Percentiles rank a stretch among this genome's conserved stretches.
phyloP scores from a whole-genome alignment of 2,888 invertebrate species.

The Aleiodes leptofemur region DNA sequence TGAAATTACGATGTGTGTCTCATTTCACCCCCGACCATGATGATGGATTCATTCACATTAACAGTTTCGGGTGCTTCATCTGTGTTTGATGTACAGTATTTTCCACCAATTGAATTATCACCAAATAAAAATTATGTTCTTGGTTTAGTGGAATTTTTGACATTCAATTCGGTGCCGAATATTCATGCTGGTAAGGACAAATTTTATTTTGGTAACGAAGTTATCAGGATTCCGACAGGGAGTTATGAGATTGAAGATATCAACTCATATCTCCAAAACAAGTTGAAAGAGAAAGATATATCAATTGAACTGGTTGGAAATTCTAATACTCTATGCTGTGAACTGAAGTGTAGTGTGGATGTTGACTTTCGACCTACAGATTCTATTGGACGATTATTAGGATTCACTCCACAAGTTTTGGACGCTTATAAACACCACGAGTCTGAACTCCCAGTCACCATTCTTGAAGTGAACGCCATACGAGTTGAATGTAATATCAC shows the following conservation, averaged over 20 bases:
- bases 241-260: slow-evolving; percentile 65
- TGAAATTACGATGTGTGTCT: neutral
- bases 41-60: slow-evolving; percentile 57
- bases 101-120: slow-evolving; percentile 58
- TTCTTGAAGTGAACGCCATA: slow-evolving; percentile 53
- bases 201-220: slow-evolving; percentile 42
- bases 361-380: no score
- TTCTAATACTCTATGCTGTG: neutral
- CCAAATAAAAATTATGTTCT: slow-evolving; percentile 57
- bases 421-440: slow-evolving; percentile 38
- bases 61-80: slow-evolving; percentile 58
- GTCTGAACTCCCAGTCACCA: slow-evolving; percentile 53
- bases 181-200: slow-evolving; percentile 56
- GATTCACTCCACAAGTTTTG: slow-evolving; percentile 2
- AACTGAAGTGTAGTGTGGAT: no score
- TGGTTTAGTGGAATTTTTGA: slow-evolving; percentile 61
- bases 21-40: slow-evolving; percentile 13
- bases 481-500: slow-evolving; percentile 58
- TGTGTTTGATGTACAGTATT: slow-evolving; percentile 57
- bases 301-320: neutral
- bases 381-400: no score
- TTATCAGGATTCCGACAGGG: slow-evolving; percentile 58
- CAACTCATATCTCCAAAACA: slow-evolving; percentile 12
- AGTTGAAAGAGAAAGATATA: neutral
- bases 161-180: slow-evolving; percentile 62